phyloP scores from a whole-genome alignment of 2,797 vertebrate genomes.

The Margarornis squamiger region DNA sequence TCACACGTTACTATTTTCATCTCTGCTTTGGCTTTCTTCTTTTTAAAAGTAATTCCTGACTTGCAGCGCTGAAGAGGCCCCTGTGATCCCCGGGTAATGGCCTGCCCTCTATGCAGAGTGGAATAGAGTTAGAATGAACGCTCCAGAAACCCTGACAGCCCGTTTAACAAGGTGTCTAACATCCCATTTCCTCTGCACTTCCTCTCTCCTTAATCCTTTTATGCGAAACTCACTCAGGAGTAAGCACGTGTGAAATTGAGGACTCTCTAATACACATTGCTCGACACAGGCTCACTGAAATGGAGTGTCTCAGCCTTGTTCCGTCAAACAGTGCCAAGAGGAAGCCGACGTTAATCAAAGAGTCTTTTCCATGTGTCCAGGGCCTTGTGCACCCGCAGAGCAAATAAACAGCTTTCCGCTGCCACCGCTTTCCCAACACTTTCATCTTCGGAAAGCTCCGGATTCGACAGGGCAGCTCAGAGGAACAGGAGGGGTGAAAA shows the following conservation, averaged over 20 bases:
- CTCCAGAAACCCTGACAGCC: slow-evolving; percentile 87
- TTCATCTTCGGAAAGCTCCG: neutral
- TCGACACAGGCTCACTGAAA: slow-evolving; percentile 73
- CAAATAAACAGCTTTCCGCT: neutral
- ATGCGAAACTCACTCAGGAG: slow-evolving; percentile 94
- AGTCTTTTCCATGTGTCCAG: slow-evolving; percentile 69
- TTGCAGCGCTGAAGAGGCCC: slow-evolving; percentile 23
- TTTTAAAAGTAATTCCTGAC: slow-evolving; percentile 44
- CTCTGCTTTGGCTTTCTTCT: slow-evolving; percentile 23
- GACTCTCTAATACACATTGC: slow-evolving; percentile 89
- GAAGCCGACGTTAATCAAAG: slow-evolving; percentile 80
- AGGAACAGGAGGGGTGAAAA: neutral
- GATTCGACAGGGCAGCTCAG: neutral
- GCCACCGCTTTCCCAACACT: neutral
- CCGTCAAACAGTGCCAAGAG: slow-evolving; percentile 78
- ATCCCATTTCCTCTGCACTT: slow-evolving; percentile 87
- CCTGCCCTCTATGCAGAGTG: slow-evolving; percentile 75
- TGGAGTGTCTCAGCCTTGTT: slow-evolving; percentile 77
- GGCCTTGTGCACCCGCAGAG: slow-evolving; percentile 30
- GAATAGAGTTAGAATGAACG: slow-evolving; percentile 89
- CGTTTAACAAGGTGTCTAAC: slow-evolving; percentile 94
- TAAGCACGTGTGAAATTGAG: slow-evolving; percentile 99
- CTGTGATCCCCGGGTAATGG: slow-evolving; percentile 78
- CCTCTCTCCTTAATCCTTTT: slow-evolving; percentile 94
- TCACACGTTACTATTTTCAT: neutral